These are phyloP conservation scores for Cerastoderma edule DNA, from an alignment of 2,888 invertebrate species.

Conservation along the genomic window DNA sequence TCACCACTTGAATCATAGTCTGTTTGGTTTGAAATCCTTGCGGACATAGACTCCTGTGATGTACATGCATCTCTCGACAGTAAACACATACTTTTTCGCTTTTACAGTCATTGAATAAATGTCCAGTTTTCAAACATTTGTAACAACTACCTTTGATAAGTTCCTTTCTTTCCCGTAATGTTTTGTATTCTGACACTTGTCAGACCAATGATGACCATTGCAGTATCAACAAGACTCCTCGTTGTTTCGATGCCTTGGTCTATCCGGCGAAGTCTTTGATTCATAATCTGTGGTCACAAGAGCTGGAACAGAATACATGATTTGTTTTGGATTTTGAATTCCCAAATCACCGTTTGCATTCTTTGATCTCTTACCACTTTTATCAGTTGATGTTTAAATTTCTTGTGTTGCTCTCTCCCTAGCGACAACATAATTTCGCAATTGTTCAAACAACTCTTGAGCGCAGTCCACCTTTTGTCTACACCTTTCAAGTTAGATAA, in stretches of 20 bases:
- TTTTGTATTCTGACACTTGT: constrained; percentile 31
- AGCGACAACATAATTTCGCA: neutral
- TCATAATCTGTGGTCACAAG: too few relatives aligned
- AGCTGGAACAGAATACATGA: too few relatives aligned
- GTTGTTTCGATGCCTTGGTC: too few relatives aligned
- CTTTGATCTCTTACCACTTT: neutral
- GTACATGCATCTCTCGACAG: constrained; percentile 24
- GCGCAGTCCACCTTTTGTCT: neutral
- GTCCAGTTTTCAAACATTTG: constrained; percentile 28
- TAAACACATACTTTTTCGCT: constrained; percentile 30
- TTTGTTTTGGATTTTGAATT: neutral
- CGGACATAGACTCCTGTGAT: constrained; percentile 39
- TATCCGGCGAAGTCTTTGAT: too few relatives aligned
- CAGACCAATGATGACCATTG: constrained; percentile 14
- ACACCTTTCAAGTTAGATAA: neutral
- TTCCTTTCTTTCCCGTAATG: constrained; percentile 20
- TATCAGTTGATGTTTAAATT: neutral
- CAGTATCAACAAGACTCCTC: constrained; percentile 12
- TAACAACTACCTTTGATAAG: constrained; percentile 30
- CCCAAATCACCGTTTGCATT: neutral
- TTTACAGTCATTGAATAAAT: constrained; percentile 24
- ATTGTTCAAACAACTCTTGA: neutral
- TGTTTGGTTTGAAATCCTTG: constrained; percentile 14
- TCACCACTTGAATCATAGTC: too few relatives aligned
- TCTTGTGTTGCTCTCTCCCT: neutral